These are phyloP conservation scores for Ataeniobius toweri DNA, from an alignment of 2,797 vertebrate species.

Conservation along the genomic window DNA sequence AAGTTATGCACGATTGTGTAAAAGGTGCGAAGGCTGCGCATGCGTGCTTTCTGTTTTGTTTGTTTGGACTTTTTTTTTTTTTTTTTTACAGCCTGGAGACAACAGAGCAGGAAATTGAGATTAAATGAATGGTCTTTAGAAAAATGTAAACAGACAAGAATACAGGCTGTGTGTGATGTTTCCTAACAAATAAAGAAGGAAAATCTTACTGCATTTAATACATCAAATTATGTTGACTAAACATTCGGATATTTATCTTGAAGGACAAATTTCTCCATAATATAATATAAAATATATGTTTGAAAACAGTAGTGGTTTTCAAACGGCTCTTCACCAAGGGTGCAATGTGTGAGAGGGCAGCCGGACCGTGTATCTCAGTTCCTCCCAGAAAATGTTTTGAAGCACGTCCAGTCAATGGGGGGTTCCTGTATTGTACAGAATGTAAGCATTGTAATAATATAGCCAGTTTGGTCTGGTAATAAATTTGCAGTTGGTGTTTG, in stretches of 20 bases:
- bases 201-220: neutral
- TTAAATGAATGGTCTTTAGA: neutral
- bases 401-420: neutral
- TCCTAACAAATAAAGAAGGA: neutral
- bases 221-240: too few relatives aligned
- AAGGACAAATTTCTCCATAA: neutral
- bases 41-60: conserved; percentile 7
- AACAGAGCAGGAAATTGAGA: neutral
- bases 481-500: neutral
- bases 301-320: neutral
- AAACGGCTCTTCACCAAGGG: neutral
- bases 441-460: too few relatives aligned
- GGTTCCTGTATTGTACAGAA: too few relatives aligned
- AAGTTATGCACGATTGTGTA: conserved; percentile 61
- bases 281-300: neutral
- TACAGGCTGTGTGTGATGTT: neutral
- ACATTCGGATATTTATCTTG: neutral
- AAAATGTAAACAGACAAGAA: neutral
- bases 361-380: neutral
- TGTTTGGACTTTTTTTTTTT: conserved; percentile 1
- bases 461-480: neutral
- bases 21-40: conserved; percentile 34
- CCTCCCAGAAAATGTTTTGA: neutral
- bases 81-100: conserved; percentile 8
- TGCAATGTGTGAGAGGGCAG: neutral